Evolutionary conservation across 2,797 vertebrate genomes (phyloP), one percentile per base, ranked within the genome.

Genomic region (Aeoliscus strigatus): DNA sequence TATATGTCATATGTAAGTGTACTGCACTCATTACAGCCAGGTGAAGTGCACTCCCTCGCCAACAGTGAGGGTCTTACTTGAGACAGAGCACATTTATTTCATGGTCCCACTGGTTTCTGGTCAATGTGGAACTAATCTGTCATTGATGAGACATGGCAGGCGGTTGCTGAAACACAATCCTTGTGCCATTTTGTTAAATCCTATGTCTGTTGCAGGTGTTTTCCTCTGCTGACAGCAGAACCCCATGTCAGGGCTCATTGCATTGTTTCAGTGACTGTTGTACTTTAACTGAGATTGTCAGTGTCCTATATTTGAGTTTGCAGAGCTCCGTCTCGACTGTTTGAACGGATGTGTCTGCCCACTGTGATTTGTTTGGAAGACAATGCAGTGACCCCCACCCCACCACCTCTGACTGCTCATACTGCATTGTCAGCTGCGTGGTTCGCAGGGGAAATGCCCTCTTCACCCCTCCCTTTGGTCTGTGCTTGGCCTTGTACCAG

Each of bases 391-490:
- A 43, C 45, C 49, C 32, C 28, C 13, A 10, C 21, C 21, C 49
- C 32, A 40, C 15, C 13, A 10, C 21, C 21, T 51, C 32, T 38
- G 14, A 21, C 18, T 21, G 18, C 3, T n/a, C 40, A 38, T 14
- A 11, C 45, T 29, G 66, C 39, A 11, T 31, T 18, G 62, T 64
- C 63, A 74, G 62, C 48, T 11, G 27, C 28, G 37, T 14, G 36
- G 16, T 37, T 2, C 32, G 61, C 50, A 37, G 56, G 1, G 36
- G 29, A 74, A 58, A 37, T 14, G 37, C 4, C 5, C 34, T 23
- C 44, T 59, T 53, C 24, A 54, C 35, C 13, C 39, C 36, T 26
- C 38, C 6, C 3, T 2, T 4, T 1, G 5, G 21, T 56, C 24
- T 14, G 8, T 31, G 28, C 15, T 32, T 5, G 31, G 18, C 34